Evolutionary conservation across 1,140 invertebrate genomes (phyloP), one percentile per base, ranked within the genome.

Genomic region (Pararge aegeria): DNA sequence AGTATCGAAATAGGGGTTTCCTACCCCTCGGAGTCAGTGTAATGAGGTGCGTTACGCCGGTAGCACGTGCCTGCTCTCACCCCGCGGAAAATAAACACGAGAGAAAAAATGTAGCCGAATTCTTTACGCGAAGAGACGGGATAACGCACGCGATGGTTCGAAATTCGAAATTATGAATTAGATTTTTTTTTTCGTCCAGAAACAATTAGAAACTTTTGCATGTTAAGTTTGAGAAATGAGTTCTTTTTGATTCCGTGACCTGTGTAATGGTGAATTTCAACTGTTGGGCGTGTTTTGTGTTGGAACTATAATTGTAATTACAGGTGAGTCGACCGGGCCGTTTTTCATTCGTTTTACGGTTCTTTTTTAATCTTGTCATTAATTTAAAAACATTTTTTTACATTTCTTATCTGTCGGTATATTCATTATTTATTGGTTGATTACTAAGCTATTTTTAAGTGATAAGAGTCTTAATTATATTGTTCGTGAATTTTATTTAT

Each of bases 1-100:
- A 86, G 79, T 83, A 82, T 70, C 52, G 70, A 69, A 80, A 71
- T 82, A 82, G 74, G 73, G 78, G 70, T 70, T 75, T 70, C 68
- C 66, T 70, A 80, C 81, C 82, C 82, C 80, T 75, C 76, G 58
- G 64, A 49, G 65, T 51, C 70, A 86, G 83, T 83, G 65, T 68
- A 63, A 51, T 61, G 61, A 60, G 64, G 67, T 63, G 66, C 71
- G 69, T 66, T 68, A 19, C 27, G 16, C 48, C 13, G 64, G 52
- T 38, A 29, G 52, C 59, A 61, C 73, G 72, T 62, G 68, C 56
- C 48, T 40, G 48, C n/a, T 51, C 18, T 50, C 40, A 40, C 13
- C 5, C 40, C 16, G 20, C 21, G 42, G 48, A 57, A 64, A 66
- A 71, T 70, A 77, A 78, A 78, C 67, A 77, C 76, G 73, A 80